These are phyloP conservation scores for Phalanger gymnotis DNA, from an alignment of 2,797 vertebrate species.

Conservation along the genomic window DNA sequence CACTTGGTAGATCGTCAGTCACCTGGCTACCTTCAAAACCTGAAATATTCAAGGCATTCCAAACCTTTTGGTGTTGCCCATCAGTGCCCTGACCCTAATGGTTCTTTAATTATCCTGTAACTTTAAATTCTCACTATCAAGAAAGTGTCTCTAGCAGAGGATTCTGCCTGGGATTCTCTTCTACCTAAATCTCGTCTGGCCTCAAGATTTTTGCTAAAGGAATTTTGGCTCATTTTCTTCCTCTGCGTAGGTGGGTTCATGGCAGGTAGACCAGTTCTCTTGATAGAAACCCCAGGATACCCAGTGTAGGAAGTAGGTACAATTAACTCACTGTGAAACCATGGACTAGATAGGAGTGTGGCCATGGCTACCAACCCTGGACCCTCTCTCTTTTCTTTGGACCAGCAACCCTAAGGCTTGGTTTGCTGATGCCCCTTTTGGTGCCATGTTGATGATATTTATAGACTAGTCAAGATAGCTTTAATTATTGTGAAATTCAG, in stretches of 20 bases:
- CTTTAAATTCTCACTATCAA: neutral
- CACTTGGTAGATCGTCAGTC: neutral
- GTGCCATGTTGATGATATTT: no score
- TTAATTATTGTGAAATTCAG: no score
- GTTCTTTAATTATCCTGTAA: neutral
- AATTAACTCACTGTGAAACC: neutral
- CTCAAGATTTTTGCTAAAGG: neutral
- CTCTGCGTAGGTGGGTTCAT: neutral
- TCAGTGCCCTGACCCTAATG: neutral
- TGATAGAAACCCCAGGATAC: neutral
- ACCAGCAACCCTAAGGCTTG: neutral
- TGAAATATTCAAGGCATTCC: neutral
- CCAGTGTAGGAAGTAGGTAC: neutral
- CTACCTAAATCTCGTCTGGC: neutral
- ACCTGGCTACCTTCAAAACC: neutral
- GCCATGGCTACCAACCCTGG: neutral
- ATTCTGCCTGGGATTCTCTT: neutral
- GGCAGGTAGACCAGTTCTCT: neutral
- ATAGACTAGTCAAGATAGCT: no score
- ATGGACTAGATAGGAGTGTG: neutral
- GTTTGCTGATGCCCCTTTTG: neutral
- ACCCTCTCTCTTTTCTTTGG: neutral
- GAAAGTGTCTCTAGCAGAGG: neutral
- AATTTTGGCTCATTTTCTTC: neutral
- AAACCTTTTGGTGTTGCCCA: neutral